Base-by-base conservation (phyloP, 2,113 vertebrate species). In the Cyrtonyx montezumae region DNA sequence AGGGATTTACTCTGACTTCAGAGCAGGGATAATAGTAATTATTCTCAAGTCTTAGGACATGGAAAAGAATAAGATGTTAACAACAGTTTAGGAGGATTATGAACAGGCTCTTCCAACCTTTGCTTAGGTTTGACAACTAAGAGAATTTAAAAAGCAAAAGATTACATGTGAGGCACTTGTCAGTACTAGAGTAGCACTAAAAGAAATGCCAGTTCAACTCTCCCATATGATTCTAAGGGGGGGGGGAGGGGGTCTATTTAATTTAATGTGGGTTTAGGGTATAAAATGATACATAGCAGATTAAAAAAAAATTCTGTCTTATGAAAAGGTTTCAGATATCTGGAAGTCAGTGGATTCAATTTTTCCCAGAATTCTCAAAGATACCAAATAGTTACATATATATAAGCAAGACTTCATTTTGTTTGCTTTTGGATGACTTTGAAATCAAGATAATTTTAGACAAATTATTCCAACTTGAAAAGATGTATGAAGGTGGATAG, bases 401-500 rank as follows among this genome's bases (percentile, higher is more conserved):
- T 90, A 48, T 56, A 25, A 76, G 1, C 18, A 74, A 85, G 19
- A 4, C 2, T 87, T 66, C 13, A 18, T 40, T 76, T 67, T 79
- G 2, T 76, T 93, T 79, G 7, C 18, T 74, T 66, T 46, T 22
- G 55, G 37, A 23, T 67, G 19, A 13, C 8, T 82, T 83, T 51
- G 20, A 32, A 77, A 77, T 6, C 25, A 15, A 23, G 23, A 12
- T 34, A 23, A 79, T 84, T 91, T 93, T 76, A 79, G 28, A 49
- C 28, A 63, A 23, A 14, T 67, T 87, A 80, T 48, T 49, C 36
- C 21, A 85, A 30, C 32, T 55, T 67, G 28, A 73, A 85, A 76
- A 76, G 16, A 30, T 28, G 3, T 62, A 28, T 0, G 0, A 74
- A 73, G 10, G 32, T 63, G 65, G 76, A 79, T 75, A 79, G 9